Base-by-base conservation (phyloP, 2,113 vertebrate species). In the Leptocoma aspasia region DNA sequence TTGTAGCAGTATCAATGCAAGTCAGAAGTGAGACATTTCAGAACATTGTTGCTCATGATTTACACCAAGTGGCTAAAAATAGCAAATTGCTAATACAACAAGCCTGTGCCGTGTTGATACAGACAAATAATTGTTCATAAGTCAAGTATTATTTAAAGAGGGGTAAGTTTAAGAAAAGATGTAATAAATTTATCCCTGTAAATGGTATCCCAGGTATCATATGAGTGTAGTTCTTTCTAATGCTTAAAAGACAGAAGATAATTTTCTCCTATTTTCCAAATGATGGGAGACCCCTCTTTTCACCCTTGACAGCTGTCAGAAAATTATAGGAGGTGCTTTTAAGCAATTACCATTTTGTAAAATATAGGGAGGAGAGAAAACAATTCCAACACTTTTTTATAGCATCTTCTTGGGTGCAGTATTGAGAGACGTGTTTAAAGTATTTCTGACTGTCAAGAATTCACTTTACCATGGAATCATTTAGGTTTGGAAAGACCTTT, bases 31-130 rank as follows among this genome's bases (percentile, higher is more conserved):
- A 92, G 94, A 92, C 61, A 72, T 83, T 94, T 95, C 82, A 73
- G 71, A 85, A 84, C 39, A 23, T 8, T 27, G 52, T 56, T 4
- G 2, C 76, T 88, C 41, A 24, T 81, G 85, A 92, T 96, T 96
- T 97, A 96, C 69, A 90, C 85, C 82, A 84, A 57, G 3, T n/a
- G 64, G 31, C 60, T 84, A 94, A 95, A 96, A 93, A 90, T 83
- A 96, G 79, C 49, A 65, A 92, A 86, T 53, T 86, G 86, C 69
- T 83, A 83, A 88, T 56, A 37, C 11, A 93, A 73, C 31, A 81
- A 72, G 92, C 18, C 93, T 90, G 90, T 56, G 65, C 57, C 75
- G n/a, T 93, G 80, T 93, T 92, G 92, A 94, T 82, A 89, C 22
- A 81, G 56, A 60, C 47, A 95, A 96, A 86, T 81, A 94, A 90